These are phyloP conservation scores for Amphiprion ocellaris DNA, from an alignment of 2,113 vertebrate species.

Conservation along the genomic window DNA sequence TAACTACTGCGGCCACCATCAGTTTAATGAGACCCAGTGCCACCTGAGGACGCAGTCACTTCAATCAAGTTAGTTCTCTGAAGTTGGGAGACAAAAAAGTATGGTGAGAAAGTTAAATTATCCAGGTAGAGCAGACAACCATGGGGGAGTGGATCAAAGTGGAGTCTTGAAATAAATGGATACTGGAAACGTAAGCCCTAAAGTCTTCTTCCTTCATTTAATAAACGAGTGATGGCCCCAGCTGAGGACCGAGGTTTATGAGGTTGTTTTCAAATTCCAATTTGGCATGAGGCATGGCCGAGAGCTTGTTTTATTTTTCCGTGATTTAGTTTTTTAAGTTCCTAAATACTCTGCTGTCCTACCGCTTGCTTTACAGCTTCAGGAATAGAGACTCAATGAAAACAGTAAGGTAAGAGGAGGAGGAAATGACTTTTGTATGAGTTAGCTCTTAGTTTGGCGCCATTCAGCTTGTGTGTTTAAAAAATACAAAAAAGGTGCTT, in stretches of 20 bases:
- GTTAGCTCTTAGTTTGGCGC: constrained; percentile 4
- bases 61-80: not conserved
- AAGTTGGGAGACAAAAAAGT: constrained; percentile 6
- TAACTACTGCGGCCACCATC: constrained; percentile 11
- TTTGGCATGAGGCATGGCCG: constrained; percentile 66
- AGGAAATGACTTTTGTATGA: constrained; percentile 40
- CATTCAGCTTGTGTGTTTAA: not conserved
- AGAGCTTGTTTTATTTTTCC: constrained; percentile 71
- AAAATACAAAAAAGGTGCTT: not conserved
- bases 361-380: constrained; percentile 70
- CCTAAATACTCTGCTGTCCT: constrained; percentile 70
- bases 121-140: constrained; percentile 45
- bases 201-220: constrained; percentile 69
- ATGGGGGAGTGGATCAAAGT: constrained; percentile 63
- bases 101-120: constrained; percentile 33
- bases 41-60: constrained; percentile 21
- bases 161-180: constrained; percentile 58
- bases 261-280: constrained; percentile 78
- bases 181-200: constrained; percentile 59
- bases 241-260: constrained; percentile 71
- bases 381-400: constrained; percentile 67
- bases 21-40: constrained; percentile 13
- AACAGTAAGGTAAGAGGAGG: constrained; percentile 47
- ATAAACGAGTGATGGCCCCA: constrained; percentile 67
- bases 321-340: constrained; percentile 81